Evolutionary conservation across 2,888 invertebrate species (phyloP).

Genomic region (Drosophila tripunctata): DNA sequence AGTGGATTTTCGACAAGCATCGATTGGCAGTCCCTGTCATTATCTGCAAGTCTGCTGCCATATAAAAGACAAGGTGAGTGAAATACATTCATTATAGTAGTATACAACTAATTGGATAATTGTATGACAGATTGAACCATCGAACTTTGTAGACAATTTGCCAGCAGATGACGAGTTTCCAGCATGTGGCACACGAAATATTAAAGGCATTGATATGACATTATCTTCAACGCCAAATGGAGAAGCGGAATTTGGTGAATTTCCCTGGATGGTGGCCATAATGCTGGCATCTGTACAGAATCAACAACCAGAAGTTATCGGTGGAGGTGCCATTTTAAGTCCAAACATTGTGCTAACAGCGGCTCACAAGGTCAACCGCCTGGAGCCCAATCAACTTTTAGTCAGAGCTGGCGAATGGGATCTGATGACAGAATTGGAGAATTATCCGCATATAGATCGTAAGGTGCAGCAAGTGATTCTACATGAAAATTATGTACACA

Average conservation of each 20-base stretch:
- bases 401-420: constrained; percentile 52
- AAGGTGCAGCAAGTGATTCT: background rate
- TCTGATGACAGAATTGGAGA: background rate
- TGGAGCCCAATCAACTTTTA: background rate
- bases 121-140: background rate
- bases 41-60: constrained; percentile 14
- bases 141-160: too few species aligned
- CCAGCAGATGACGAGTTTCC: background rate
- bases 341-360: constrained; percentile 29
- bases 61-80: background rate
- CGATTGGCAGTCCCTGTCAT: background rate
- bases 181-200: background rate
- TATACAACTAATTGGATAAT: background rate
- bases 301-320: background rate
- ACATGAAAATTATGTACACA: background rate
- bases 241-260: constrained; percentile 24
- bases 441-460: background rate
- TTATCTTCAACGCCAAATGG: background rate
- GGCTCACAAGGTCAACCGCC: background rate
- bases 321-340: constrained; percentile 37
- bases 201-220: background rate
- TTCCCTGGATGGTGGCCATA: constrained; percentile 41
- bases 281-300: background rate
- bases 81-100: background rate
- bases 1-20: background rate